Evolutionary conservation across 2,113 vertebrate species (phyloP), one percentile per base, ranked within the genome.

Genomic region (Forbesichthys papilliferus): DNA sequence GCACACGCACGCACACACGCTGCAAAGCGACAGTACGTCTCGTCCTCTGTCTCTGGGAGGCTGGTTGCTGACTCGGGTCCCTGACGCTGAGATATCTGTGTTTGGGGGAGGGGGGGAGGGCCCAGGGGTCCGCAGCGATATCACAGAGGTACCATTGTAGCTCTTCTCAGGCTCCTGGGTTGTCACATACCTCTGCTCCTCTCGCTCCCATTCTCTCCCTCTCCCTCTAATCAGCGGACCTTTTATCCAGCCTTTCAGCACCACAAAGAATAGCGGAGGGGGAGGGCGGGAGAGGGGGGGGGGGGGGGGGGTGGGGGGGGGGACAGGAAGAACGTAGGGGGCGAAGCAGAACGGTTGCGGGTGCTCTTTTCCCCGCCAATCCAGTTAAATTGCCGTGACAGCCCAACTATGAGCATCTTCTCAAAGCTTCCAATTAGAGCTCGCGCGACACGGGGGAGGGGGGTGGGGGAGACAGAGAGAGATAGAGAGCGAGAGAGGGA

Each of bases 101-200:
- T 3, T 42, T 3, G 69, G 74, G 68, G n/a, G 60, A 61, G 77
- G 67, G 66, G 20, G 20, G 20, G 20, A 20, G 48, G 48, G 69
- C 68, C 71, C 1, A 9, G 57, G 76, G 68, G 67, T 57, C 72
- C 74, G 61, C 59, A 16, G 65, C 68, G 70, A 14, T 80, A 77
- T 68, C 57, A 90, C 86, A 91, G 84, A 86, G 77, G 79, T 71
- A 62, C 83, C 57, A 82, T 89, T 91, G 88, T 91, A 68, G 65
- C 52, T 70, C 73, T 74, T 66, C 69, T 69, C 58, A 77, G 79
- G 82, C 79, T 86, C 81, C 81, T 76, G 69, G 75, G 69, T 74
- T 76, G 82, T 80, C 72, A 77, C 86, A 91, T 90, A 86, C 83
- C 83, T 83, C 10, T 1, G 64, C 68, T 84, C 74, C 20, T 27